A percentile compares a stretch with the other conserved stretches of the same genome.
Evolutionary conservation across 2,113 vertebrate species (phyloP).

Genomic region (Emydura subglobosa): DNA sequence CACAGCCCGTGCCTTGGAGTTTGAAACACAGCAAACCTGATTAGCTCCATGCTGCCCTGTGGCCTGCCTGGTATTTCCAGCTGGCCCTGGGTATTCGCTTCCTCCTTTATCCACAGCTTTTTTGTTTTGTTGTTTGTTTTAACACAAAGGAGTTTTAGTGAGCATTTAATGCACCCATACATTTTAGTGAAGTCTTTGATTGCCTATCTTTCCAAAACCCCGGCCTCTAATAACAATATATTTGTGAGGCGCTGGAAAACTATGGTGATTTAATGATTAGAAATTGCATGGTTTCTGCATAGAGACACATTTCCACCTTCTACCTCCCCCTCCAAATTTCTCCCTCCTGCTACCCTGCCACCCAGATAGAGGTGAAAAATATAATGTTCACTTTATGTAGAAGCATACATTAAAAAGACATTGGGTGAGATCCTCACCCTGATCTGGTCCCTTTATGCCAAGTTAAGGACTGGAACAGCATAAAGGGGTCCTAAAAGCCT

Average conservation of each 20-base stretch:
- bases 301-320: background rate
- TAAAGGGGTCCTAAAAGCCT: background rate
- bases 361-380: background rate
- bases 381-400: background rate
- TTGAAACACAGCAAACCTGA: fast-evolving
- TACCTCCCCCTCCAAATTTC: background rate
- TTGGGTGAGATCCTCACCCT: background rate
- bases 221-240: background rate
- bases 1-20: background rate
- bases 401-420: background rate
- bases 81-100: background rate
- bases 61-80: background rate
- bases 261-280: background rate
- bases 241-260: background rate
- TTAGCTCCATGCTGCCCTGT: background rate
- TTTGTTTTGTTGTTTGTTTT: background rate
- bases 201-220: background rate
- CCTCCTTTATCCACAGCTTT: background rate
- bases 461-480: background rate
- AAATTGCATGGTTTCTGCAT: background rate
- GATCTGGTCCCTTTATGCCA: background rate
- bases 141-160: background rate
- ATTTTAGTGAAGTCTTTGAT: background rate
- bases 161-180: background rate
- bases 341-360: background rate